Evolutionary conservation across 2,113 vertebrate species (phyloP).

Genomic region (Osmerus mordax): DNA sequence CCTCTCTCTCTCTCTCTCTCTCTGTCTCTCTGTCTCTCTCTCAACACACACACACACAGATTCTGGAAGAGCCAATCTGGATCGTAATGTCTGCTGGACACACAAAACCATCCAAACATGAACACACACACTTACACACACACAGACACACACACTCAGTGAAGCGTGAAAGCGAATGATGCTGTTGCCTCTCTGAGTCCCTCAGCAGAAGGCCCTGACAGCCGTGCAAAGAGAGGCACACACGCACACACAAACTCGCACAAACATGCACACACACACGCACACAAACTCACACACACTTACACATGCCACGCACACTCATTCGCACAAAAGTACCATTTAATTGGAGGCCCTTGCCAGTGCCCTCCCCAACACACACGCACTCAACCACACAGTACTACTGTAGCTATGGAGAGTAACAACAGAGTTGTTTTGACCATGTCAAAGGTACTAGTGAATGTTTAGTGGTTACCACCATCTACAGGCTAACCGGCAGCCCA

Average conservation of each 20-base stretch:
- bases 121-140: not conserved
- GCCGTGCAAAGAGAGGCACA: constrained; percentile 21
- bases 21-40: no score
- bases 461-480: no score
- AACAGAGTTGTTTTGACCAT: no score
- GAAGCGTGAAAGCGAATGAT: constrained; percentile 50
- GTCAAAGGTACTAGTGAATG: no score
- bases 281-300: not conserved
- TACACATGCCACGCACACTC: not conserved
- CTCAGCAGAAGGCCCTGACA: constrained; percentile 49
- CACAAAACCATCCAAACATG: no score
- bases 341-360: no score
- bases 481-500: no score
- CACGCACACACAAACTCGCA: not conserved
- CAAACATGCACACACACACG: not conserved
- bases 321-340: not conserved
- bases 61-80: no score
- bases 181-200: constrained; percentile 30
- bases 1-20: no score
- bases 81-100: no score
- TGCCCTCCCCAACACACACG: not conserved
- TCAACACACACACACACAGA: no score
- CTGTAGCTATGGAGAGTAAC: no score
- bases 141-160: constrained; percentile 6
- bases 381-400: not conserved